Conservation (phyloP, 2,113 vertebrate genomes). For the Stegostoma tigrinum region DNA sequence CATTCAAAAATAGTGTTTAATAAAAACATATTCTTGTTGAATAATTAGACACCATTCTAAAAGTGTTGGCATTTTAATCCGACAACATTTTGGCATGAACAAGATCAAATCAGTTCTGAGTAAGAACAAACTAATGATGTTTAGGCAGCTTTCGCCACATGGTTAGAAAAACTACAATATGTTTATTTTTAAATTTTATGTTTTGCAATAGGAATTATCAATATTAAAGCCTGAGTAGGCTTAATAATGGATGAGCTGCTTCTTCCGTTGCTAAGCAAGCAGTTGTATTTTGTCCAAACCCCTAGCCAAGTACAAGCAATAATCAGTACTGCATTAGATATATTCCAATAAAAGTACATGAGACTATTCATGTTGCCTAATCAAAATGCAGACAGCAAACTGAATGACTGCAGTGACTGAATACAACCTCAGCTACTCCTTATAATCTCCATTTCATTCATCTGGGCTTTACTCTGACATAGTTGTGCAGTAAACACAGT, state of each 20-base stretch:
- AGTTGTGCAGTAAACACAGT: constrained; percentile 80
- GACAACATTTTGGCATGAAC: neutral
- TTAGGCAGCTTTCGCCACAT: neutral
- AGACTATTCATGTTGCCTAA: constrained; percentile 75
- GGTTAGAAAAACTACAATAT: neutral
- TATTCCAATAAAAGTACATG: constrained; percentile 65
- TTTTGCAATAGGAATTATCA: neutral
- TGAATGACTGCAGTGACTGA: constrained; percentile 72
- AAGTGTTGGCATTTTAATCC: neutral
- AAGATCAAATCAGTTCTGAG: neutral
- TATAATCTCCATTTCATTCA: constrained; percentile 85
- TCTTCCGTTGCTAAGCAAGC: constrained; percentile 57
- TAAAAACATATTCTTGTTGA: neutral
- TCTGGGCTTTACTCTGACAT: constrained; percentile 70
- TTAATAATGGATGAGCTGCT: constrained; percentile 47
- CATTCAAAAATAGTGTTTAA: neutral
- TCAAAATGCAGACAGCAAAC: constrained; percentile 81
- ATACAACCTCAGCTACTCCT: constrained; percentile 78
- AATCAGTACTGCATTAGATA: constrained; percentile 62
- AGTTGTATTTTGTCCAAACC: constrained; percentile 58
- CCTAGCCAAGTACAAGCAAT: constrained; percentile 59
- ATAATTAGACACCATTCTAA: neutral
- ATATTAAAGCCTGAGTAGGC: constrained; percentile 47
- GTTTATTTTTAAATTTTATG: neutral
- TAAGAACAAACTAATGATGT: neutral